phyloP scores from a whole-genome alignment of 2,797 vertebrate species.

The Xiphophorus birchmanni region DNA sequence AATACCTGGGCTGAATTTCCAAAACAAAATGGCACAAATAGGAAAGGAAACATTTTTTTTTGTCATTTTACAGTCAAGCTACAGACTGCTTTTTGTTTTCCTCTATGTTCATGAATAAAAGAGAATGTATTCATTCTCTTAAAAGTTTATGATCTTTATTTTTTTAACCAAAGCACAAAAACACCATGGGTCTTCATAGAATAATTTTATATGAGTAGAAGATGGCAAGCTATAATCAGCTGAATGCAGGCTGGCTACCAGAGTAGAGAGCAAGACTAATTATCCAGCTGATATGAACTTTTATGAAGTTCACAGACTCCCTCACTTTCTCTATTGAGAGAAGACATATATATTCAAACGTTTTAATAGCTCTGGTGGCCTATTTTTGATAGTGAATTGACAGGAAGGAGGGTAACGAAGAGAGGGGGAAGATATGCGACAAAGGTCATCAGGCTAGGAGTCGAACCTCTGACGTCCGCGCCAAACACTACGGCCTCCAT shows the following conservation, averaged over 20 bases:
- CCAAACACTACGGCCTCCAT: too few relatives aligned
- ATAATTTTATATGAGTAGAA: background rate
- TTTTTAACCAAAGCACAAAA: background rate
- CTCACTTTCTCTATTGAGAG: background rate
- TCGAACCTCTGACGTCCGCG: too few relatives aligned
- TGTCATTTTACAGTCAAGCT: background rate
- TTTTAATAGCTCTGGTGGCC: too few relatives aligned
- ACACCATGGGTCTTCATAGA: background rate
- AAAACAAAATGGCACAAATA: background rate
- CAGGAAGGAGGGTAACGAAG: too few relatives aligned
- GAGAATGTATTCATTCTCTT: background rate
- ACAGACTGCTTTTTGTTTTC: background rate
- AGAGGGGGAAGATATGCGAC: too few relatives aligned
- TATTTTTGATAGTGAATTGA: too few relatives aligned
- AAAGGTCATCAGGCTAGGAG: too few relatives aligned
- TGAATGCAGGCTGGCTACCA: background rate
- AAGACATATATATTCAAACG: background rate
- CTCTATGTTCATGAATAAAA: background rate
- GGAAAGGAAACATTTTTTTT: background rate
- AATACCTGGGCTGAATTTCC: background rate
- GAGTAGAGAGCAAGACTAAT: background rate
- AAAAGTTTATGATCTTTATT: background rate
- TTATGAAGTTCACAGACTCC: background rate
- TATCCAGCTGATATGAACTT: background rate
- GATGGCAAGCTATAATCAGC: background rate